Evolutionary conservation across 2,888 invertebrate species (phyloP).

Genomic region (Lottia gigantea): DNA sequence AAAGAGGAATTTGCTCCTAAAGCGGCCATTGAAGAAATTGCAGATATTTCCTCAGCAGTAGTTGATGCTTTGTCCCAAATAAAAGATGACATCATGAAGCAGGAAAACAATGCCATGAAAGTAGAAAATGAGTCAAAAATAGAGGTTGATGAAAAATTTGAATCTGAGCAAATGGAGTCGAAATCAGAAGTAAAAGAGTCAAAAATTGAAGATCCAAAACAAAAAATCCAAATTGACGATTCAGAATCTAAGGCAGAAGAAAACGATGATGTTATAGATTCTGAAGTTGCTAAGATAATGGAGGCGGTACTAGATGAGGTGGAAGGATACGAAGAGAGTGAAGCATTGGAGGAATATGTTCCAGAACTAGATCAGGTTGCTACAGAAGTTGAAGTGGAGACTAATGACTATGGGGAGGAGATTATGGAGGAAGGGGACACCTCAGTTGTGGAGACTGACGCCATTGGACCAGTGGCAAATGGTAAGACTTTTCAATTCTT

Average conservation of each 20-base stretch:
- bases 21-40: constrained; percentile 18
- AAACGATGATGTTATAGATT: constrained; percentile 21
- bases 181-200: background rate
- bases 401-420: constrained; percentile 15
- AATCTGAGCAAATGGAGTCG: background rate
- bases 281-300: constrained; percentile 19
- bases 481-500: background rate
- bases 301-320: constrained; percentile 4
- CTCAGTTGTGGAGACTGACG: background rate
- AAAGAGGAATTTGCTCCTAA: constrained; percentile 1
- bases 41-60: constrained; percentile 19
- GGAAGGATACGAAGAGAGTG: constrained; percentile 15
- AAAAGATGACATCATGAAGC: constrained; percentile 18
- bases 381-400: constrained; percentile 15
- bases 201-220: constrained; percentile 12
- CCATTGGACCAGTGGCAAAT: background rate
- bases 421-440: constrained; percentile 1
- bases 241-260: constrained; percentile 23
- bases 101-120: constrained; percentile 21
- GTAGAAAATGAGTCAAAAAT: background rate
- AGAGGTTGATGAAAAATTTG: background rate
- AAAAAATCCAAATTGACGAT: constrained; percentile 8
- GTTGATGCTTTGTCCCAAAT: constrained; percentile 14
- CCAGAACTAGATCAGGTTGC: constrained; percentile 1
- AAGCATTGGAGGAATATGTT: background rate